Conservation (phyloP, 2,113 vertebrate species). For the Psittacula cyanocephala region DNA sequence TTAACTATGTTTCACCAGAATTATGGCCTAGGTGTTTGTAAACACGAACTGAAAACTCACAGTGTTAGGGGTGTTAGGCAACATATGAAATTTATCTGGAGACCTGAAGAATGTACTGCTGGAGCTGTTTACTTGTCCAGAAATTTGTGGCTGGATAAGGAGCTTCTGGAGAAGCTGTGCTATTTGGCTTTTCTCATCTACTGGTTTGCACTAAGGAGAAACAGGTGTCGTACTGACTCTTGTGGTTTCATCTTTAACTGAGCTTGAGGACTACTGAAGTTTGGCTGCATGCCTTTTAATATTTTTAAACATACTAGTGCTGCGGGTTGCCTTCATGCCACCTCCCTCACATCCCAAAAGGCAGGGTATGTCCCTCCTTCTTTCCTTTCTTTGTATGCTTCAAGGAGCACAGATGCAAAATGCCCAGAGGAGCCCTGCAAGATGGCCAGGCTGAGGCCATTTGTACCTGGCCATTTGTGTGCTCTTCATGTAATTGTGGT, state of each 20-base stretch:
- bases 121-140: background rate
- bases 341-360: background rate
- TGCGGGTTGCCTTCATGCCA: background rate
- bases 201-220: conserved; percentile 22
- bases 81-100: background rate
- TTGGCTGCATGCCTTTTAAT: background rate
- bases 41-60: background rate
- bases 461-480: fast-evolving
- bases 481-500: fast-evolving
- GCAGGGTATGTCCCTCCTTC: background rate
- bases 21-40: background rate
- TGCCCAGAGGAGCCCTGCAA: background rate
- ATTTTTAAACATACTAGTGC: background rate
- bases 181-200: background rate
- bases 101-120: background rate
- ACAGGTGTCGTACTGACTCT: conserved; percentile 6
- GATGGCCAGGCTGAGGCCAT: fast-evolving
- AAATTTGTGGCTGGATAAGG: background rate
- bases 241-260: background rate
- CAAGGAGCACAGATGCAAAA: background rate
- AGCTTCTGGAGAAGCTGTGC: background rate
- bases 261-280: background rate
- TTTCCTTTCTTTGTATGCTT: background rate
- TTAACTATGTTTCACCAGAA: background rate
- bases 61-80: background rate